phyloP scores from a whole-genome alignment of 2,888 invertebrate species.

The Agonum fuliginosum region DNA sequence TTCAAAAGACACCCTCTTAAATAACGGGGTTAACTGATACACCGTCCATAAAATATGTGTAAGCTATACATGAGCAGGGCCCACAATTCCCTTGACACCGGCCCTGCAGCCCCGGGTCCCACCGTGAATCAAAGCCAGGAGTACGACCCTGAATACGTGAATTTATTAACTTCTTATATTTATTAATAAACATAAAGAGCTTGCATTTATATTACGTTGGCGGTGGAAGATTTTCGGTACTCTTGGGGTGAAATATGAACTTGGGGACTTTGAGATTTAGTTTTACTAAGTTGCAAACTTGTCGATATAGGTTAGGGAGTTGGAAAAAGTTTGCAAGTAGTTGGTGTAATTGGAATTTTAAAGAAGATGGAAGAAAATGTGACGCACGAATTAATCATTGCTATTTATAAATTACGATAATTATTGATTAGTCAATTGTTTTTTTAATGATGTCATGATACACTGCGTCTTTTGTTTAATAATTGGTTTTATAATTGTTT shows the following conservation, averaged over 20 bases:
- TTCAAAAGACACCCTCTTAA: too few species aligned
- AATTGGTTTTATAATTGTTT: too few species aligned
- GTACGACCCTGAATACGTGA: conserved; percentile 29
- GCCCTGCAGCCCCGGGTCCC: conserved; percentile 13
- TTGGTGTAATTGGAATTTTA: conserved; percentile 4
- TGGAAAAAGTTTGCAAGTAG: neutral
- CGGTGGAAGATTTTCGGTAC: conserved; percentile 12
- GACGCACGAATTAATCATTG: too few species aligned
- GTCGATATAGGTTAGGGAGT: conserved; percentile 41
- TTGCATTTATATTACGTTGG: conserved; percentile 29
- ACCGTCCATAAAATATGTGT: conserved; percentile 28
- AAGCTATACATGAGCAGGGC: conserved; percentile 28
- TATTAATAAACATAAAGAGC: conserved; percentile 32
- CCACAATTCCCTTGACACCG: neutral
- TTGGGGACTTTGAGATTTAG: conserved; percentile 35
- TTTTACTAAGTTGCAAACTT: conserved; percentile 24
- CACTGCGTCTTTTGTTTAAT: too few species aligned
- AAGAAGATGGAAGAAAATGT: too few species aligned
- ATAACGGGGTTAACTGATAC: neutral
- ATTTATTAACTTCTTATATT: conserved; percentile 40
- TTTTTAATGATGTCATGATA: too few species aligned
- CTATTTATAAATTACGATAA: too few species aligned
- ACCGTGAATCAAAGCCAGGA: conserved; percentile 24
- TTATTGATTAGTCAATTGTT: too few species aligned
- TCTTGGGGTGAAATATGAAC: conserved; percentile 27